These are phyloP conservation scores for Scomber scombrus DNA, from an alignment of 2,113 vertebrate genomes.

Conservation along the genomic window DNA sequence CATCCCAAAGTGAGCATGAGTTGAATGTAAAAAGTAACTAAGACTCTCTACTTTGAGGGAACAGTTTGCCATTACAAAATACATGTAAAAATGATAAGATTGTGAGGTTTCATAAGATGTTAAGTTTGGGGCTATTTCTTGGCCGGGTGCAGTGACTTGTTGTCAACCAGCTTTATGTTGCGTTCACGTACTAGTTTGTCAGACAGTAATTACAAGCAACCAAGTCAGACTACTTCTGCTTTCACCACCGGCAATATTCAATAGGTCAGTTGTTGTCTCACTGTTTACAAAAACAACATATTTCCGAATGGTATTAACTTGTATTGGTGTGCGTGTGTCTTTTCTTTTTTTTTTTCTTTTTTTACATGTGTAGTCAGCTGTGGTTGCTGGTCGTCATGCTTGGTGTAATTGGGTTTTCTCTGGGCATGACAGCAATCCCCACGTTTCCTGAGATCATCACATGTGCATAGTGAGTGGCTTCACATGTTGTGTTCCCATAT, in stretches of 20 bases:
- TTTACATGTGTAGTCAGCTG: conserved; percentile 87
- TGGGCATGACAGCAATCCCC: conserved; percentile 91
- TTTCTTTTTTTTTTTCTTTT: too few species aligned
- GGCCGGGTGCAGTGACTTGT: too few species aligned
- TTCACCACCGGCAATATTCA: not conserved
- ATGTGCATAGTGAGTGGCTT: conserved; percentile 90
- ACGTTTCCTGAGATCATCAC: conserved; percentile 92
- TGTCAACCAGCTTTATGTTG: too few species aligned
- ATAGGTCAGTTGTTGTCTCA: not conserved
- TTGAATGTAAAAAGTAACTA: not conserved
- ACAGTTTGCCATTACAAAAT: too few species aligned
- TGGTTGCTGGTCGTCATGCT: conserved; percentile 92
- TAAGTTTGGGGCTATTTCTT: too few species aligned
- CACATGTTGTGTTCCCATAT: not conserved
- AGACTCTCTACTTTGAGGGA: too few species aligned
- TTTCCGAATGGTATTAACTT: not conserved
- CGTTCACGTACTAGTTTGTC: too few species aligned
- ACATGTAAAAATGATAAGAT: too few species aligned
- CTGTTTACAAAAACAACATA: not conserved
- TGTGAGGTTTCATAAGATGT: too few species aligned
- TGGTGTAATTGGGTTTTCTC: conserved; percentile 89
- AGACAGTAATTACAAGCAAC: too few species aligned
- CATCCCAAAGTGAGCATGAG: conserved; percentile 85
- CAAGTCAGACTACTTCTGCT: too few species aligned
- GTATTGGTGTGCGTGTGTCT: not conserved